These are phyloP conservation scores for Salticus scenicus DNA, from an alignment of 2,888 invertebrate species.

Conservation along the genomic window DNA sequence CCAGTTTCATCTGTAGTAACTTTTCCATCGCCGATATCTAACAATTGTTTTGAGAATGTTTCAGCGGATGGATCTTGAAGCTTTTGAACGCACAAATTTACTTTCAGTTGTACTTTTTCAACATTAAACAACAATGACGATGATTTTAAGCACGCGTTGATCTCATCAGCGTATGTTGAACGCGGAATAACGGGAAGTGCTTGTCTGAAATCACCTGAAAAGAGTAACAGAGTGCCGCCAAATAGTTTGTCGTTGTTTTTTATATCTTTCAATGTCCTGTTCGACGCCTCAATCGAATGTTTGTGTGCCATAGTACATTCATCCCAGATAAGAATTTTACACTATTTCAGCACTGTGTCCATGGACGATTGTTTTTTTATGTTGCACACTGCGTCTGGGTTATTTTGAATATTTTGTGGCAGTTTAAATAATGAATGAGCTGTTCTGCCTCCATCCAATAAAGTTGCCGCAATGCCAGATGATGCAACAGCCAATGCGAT, in stretches of 20 bases:
- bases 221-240: background rate
- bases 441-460: background rate
- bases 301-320: conserved; percentile 13
- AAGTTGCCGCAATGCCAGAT: background rate
- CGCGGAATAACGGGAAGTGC: background rate
- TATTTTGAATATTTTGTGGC: background rate
- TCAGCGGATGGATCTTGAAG: background rate
- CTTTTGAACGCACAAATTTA: background rate
- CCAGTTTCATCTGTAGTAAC: conserved; percentile 12
- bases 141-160: background rate
- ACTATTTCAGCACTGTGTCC: background rate
- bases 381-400: background rate
- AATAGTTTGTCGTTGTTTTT: background rate
- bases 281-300: background rate
- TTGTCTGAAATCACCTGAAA: background rate
- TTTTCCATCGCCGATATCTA: background rate
- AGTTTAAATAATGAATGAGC: background rate
- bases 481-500: background rate
- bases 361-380: background rate
- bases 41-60: background rate
- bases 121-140: background rate
- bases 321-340: background rate
- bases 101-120: background rate
- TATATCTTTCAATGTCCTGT: background rate
- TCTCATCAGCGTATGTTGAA: background rate